A percentile compares a stretch with the other conserved stretches of the same genome.
Conservation (phyloP, 2,113 vertebrate genomes). For the Ranitomeya variabilis region DNA sequence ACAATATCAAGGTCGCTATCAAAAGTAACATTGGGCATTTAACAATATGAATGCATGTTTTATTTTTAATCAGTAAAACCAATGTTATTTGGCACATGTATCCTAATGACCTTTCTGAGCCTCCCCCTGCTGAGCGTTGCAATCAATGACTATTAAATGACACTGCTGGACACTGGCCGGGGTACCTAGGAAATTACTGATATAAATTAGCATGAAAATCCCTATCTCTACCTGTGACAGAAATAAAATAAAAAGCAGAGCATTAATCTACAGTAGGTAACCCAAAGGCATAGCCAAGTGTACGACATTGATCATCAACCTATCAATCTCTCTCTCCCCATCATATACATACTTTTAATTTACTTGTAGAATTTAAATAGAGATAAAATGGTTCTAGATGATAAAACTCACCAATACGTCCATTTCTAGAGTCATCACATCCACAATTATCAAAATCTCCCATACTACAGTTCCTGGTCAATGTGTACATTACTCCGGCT, state of each 20-base stretch:
- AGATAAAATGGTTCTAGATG: background rate
- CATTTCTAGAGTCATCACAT: conserved; percentile 90
- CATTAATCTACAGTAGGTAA: background rate
- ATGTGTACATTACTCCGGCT: conserved; percentile 90
- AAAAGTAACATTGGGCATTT: background rate
- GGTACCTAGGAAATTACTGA: background rate
- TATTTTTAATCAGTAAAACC: background rate
- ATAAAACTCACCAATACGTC: conserved; percentile 77
- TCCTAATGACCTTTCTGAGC: background rate
- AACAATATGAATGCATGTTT: background rate
- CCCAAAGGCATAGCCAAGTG: background rate
- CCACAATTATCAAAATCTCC: conserved; percentile 94
- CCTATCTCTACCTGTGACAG: background rate
- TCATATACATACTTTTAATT: background rate
- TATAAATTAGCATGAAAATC: background rate
- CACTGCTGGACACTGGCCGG: background rate
- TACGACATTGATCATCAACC: background rate
- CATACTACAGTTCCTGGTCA: conserved; percentile 97
- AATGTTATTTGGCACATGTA: conserved; percentile 16
- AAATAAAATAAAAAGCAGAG: background rate
- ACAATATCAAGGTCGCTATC: background rate
- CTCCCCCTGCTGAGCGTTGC: conserved; percentile 7
- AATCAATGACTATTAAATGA: background rate
- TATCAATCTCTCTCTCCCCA: background rate
- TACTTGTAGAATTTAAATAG: background rate